Evolutionary conservation across 2,113 vertebrate species (phyloP).

Genomic region (Periophthalmus modestus): DNA sequence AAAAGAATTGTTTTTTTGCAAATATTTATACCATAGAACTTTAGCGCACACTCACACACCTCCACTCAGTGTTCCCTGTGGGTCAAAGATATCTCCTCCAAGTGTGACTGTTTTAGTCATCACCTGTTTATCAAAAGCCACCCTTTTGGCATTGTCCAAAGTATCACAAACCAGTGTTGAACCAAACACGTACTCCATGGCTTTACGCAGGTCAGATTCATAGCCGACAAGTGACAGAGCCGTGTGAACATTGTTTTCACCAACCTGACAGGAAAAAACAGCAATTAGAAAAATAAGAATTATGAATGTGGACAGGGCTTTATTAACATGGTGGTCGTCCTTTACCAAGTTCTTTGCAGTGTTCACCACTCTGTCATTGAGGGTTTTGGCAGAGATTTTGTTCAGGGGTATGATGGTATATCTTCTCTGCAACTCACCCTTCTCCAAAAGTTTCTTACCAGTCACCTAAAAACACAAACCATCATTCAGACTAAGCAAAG

Average conservation of each 20-base stretch:
- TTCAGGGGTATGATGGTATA: slow-evolving; percentile 95
- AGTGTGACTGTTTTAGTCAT: slow-evolving; percentile 89
- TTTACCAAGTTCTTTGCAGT: slow-evolving; percentile 87
- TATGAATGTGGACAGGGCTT: background rate
- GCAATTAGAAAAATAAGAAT: background rate
- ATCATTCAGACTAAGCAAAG: background rate
- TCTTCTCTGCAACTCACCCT: slow-evolving; percentile 85
- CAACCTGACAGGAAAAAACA: slow-evolving; percentile 75
- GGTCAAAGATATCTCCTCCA: slow-evolving; percentile 92
- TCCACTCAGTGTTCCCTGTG: slow-evolving; percentile 93
- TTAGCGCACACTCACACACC: slow-evolving; percentile 55
- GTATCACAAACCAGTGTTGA: slow-evolving; percentile 86
- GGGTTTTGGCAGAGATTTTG: slow-evolving; percentile 87
- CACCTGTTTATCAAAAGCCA: slow-evolving; percentile 90
- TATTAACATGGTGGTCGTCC: no score
- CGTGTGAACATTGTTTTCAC: slow-evolving; percentile 79
- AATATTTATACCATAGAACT: background rate
- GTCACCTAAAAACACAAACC: slow-evolving; percentile 78
- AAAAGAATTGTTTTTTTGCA: background rate
- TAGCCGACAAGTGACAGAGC: slow-evolving; percentile 88
- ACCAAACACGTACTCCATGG: slow-evolving; percentile 97
- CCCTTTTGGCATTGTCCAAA: slow-evolving; percentile 91
- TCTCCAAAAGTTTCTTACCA: slow-evolving; percentile 91
- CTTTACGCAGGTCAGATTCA: slow-evolving; percentile 87
- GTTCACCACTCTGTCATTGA: slow-evolving; percentile 74